These are phyloP conservation scores for Sphaerophoria rueppellii DNA, from an alignment of 2,888 invertebrate genomes.

Conservation along the genomic window DNA sequence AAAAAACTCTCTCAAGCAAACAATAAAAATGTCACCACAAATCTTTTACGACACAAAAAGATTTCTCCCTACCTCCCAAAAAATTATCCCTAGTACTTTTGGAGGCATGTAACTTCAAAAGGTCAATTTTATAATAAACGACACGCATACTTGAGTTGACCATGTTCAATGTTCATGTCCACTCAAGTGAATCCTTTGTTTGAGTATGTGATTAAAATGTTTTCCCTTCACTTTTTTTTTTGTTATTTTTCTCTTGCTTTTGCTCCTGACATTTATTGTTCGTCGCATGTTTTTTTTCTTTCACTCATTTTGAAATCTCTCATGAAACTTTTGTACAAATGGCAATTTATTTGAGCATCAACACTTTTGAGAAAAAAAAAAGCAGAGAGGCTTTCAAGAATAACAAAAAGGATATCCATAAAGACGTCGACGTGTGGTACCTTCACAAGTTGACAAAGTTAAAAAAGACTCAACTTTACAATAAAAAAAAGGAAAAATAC, in stretches of 20 bases:
- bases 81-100: background rate
- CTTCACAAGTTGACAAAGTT: slow-evolving; percentile 13
- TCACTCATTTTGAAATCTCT: slow-evolving; percentile 8
- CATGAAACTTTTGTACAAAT: slow-evolving; percentile 44
- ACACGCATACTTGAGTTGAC: slow-evolving; percentile 6
- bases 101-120: background rate
- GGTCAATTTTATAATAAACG: background rate
- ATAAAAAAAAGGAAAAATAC: slow-evolving; percentile 15
- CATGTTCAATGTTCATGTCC: slow-evolving; percentile 5
- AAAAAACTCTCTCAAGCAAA: background rate
- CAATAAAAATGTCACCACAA: slow-evolving; percentile 16
- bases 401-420: slow-evolving; percentile 24
- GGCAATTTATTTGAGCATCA: slow-evolving; percentile 63
- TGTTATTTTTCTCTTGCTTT: background rate
- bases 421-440: slow-evolving; percentile 9
- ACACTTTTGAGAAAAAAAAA: slow-evolving; percentile 34
- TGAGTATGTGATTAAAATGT: slow-evolving; percentile 28
- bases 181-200: slow-evolving; percentile 14
- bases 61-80: background rate
- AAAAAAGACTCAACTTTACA: background rate
- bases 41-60: background rate
- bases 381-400: background rate
- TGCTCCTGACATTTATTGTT: slow-evolving; percentile 3
- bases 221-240: slow-evolving; percentile 48
- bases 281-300: background rate